Conservation (phyloP, 2,888 invertebrate species). For the Phasia obesa region DNA sequence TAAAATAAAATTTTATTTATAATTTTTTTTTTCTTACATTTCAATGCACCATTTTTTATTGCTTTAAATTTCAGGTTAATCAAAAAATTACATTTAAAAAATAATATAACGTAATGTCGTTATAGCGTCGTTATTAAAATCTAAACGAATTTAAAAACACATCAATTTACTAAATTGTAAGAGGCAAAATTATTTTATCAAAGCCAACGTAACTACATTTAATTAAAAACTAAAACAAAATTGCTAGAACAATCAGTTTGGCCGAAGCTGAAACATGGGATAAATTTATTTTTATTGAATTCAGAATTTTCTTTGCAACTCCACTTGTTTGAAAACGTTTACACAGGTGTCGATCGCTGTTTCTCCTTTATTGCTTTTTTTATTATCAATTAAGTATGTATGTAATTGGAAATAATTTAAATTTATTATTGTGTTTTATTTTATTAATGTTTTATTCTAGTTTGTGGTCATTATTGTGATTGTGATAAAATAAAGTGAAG, state of each 20-base stretch:
- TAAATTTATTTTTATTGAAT: slow-evolving; percentile 25
- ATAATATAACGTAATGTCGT: not conserved
- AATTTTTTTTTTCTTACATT: not conserved
- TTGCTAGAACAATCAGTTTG: not conserved
- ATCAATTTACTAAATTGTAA: slow-evolving; percentile 15
- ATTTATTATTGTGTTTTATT: not conserved
- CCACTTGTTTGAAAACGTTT: not conserved
- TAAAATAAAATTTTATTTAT: not conserved
- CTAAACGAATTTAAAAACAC: slow-evolving; percentile 15
- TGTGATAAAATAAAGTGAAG: no score
- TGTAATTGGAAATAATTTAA: not conserved
- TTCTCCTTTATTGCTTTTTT: not conserved
- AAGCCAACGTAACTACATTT: not conserved
- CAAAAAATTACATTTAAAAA: slow-evolving; percentile 2
- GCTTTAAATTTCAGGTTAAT: slow-evolving; percentile 3
- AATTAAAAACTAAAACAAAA: slow-evolving; percentile 5
- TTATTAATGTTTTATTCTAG: no score
- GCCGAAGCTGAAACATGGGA: no score
- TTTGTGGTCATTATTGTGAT: no score
- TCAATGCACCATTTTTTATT: not conserved
- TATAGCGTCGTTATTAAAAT: not conserved
- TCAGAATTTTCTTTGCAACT: slow-evolving; percentile 19
- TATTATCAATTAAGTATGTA: not conserved
- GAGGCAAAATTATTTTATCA: not conserved
- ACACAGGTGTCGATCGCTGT: not conserved